These are phyloP conservation scores for Parazoanthus swiftii DNA, from an alignment of 92 coral and sea anemone genomes.

Conservation along the genomic window DNA sequence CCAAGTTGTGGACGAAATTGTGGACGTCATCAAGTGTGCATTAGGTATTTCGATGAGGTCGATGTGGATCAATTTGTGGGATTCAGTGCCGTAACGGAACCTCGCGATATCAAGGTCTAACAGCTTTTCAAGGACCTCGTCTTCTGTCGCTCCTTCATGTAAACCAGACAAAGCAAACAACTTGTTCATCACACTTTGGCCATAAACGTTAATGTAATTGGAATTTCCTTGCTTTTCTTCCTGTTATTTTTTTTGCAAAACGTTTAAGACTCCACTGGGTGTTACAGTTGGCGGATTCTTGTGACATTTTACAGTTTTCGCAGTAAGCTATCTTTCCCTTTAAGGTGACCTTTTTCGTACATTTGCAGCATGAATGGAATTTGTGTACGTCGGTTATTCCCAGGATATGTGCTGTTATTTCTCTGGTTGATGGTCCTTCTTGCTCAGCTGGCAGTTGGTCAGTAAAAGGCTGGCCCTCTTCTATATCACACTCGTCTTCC, in stretches of 20 bases:
- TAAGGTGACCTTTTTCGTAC: conserved; percentile 59
- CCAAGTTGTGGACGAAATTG: conserved; percentile 22
- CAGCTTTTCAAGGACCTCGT: conserved; percentile 25
- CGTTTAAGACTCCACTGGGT: conserved; percentile 28
- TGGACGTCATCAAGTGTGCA: conserved; percentile 17
- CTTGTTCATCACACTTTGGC: conserved; percentile 9
- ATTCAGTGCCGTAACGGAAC: conserved; percentile 12
- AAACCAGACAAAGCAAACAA: conserved; percentile 21
- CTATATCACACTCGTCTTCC: conserved; percentile 53
- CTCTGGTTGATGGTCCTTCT: conserved; percentile 54
- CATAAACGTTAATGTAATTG: background rate
- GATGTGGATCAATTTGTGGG: conserved; percentile 41
- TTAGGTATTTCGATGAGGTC: conserved; percentile 25
- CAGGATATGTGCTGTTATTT: conserved; percentile 47
- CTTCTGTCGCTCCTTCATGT: conserved; percentile 28
- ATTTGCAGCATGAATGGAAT: conserved; percentile 58
- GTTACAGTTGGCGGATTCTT: conserved; percentile 34
- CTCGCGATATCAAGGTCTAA: background rate
- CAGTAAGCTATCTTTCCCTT: conserved; percentile 62
- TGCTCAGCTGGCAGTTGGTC: conserved; percentile 50
- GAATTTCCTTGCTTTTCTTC: background rate
- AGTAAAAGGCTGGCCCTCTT: conserved; percentile 55
- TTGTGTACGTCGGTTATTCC: conserved; percentile 52
- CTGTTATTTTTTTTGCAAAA: conserved; percentile 25
- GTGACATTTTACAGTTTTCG: conserved; percentile 50